Evolutionary conservation across 1,140 invertebrate species (phyloP).

Genomic region (Bradynema listronoti): DNA sequence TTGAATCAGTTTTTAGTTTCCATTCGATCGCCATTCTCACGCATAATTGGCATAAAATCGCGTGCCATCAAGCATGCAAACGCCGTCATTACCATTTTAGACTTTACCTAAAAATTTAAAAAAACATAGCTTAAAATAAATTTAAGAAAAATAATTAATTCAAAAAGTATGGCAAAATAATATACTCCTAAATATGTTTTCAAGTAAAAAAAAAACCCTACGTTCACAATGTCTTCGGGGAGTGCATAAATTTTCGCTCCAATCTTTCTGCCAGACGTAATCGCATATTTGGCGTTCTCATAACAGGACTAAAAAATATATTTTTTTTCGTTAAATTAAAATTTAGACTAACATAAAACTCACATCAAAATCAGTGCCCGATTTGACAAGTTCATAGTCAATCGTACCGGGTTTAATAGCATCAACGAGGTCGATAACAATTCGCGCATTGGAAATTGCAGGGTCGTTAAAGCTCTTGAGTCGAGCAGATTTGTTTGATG

Average conservation of each 20-base stretch:
- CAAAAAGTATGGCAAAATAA: too few relatives aligned
- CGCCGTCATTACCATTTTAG: conserved; percentile 98
- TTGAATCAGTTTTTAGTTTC: too few relatives aligned
- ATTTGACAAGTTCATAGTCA: conserved; percentile 82
- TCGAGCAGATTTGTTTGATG: conserved; percentile 69
- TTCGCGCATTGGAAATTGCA: conserved; percentile 73
- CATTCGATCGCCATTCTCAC: too few relatives aligned
- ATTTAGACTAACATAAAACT: conserved; percentile 31
- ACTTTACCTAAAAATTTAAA: conserved; percentile 67
- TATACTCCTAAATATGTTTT: too few relatives aligned
- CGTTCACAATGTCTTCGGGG: conserved; percentile 95
- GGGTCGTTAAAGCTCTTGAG: conserved; percentile 83
- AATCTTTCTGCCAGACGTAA: conserved; percentile 91
- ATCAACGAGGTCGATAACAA: conserved; percentile 90
- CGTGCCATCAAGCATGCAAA: conserved; percentile 95
- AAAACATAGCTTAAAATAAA: conserved; percentile 4
- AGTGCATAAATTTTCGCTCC: conserved; percentile 93
- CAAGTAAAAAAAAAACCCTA: too few relatives aligned
- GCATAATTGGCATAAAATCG: too few relatives aligned
- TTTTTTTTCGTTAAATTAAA: conserved; percentile 8
- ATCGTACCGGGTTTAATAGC: conserved; percentile 88
- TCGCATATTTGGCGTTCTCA: conserved; percentile 95
- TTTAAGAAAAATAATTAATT: not conserved
- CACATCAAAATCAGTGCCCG: conserved; percentile 75
- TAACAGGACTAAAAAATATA: conserved; percentile 68